Evolutionary conservation across 2,888 invertebrate species (phyloP), one percentile per base, ranked within the genome.

Genomic region (Cepaea hortensis): DNA sequence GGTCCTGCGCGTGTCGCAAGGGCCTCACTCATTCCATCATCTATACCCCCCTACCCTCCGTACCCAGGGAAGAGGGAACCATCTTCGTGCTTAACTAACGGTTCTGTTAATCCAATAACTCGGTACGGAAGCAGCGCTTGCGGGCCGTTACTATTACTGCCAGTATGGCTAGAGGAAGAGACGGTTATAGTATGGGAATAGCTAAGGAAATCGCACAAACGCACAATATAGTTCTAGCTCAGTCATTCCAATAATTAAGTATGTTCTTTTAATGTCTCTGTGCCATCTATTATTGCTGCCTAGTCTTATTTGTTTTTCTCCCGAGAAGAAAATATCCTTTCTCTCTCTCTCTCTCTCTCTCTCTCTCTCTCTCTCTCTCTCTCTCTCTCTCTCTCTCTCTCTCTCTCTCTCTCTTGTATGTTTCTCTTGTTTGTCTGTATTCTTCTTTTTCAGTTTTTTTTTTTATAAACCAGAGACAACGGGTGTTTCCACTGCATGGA

Each of bases 31-130:
- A 5, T 55, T 15, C 23, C 77, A 23, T 20, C 23, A 6, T 23
- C 55, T 3, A n/a, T 18, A 20, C 35, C 3, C 79, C 62, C 79
- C 15, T 35, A 13, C 6, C 35, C 77, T 6, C 55, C n/a, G 76
- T 76, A 50, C 50, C 76, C 50, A 3, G 50, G 55, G 76, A 50
- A 20, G 46, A 7, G 2, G 75, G 7, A 75, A n/a, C 55, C 55
- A 55, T 7, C 55, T 61, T 15, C 61, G 20, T 68, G 55, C 55
- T n/a, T 15, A 18, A 35, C 46, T 20, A 62, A 62, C 23, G 62
- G 62, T 15, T 62, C 62, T 79, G 79, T 79, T 79, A 79, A 79
- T 79, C 79, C 79, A 79, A 79, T 79, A 62, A 62, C 23, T 55
- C 23, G 79, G 61, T 23, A 20, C 23, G 15, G 62, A 62, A 15